Base-by-base conservation (phyloP, 2,797 vertebrate genomes). In the Macroramphosus scolopax region DNA sequence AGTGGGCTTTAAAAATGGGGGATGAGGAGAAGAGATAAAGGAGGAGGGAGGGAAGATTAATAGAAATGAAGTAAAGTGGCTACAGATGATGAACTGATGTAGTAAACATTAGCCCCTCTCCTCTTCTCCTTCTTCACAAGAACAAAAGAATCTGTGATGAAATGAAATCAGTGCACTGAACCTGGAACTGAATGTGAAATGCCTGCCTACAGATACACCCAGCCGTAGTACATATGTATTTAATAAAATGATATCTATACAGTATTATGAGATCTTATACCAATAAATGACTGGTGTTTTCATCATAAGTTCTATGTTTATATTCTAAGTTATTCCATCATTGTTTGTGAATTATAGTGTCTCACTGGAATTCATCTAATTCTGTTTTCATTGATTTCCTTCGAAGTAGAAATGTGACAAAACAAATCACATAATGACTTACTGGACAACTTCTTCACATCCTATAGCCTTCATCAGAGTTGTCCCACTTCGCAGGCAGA, bases 281-380 rank as follows among this genome's bases (percentile, higher is more conserved):
- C 53, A 86, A 85, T 86, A 87, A 85, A 86, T 68, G 20, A 80
- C 75, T 77, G 62, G 68, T 78, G 75, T 87, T 83, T 82, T 62
- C 69, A 73, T 81, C 82, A 63, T 64, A 34, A 46, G 42, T 51
- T 35, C 17, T 13, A n/a, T 45, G 8, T 62, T 11, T n/a, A n/a
- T n/a, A n/a, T n/a, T n/a, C n/a, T n/a, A n/a, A n/a, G n/a, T n/a
- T n/a, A n/a, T n/a, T n/a, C n/a, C n/a, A n/a, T n/a, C n/a, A n/a
- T 25, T 35, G 1, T 14, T 28, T 4, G 13, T 11, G 31, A 0
- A 0, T 41, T 34, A 12, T 5, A 2, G 1, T 50, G 12, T n/a
- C 0, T 11, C 0, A 5, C 10, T 16, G 20, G 17, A n/a, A 4
- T 37, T 9, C 14, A 17, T 15, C 13, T 15, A 9, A 16, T 15